Conservation (phyloP, 2,888 invertebrate species). For the Patella depressa region DNA sequence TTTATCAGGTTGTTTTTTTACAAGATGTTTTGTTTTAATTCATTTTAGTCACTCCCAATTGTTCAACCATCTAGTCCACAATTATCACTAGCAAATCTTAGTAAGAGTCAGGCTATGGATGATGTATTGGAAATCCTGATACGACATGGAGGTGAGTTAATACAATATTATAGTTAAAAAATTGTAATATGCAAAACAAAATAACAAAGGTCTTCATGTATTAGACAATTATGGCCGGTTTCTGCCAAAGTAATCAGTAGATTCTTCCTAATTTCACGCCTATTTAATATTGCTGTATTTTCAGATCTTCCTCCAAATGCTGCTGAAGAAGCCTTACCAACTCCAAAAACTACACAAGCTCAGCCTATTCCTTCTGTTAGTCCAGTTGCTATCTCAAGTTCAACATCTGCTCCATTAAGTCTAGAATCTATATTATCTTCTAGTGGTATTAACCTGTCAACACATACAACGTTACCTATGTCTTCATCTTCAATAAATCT, state of each 20-base stretch:
- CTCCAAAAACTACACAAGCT: constrained; percentile 69
- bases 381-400: constrained; percentile 23
- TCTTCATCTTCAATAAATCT: neutral
- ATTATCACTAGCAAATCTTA: neutral
- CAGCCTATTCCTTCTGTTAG: constrained; percentile 42
- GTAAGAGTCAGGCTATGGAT: constrained; percentile 86
- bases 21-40: neutral
- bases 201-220: neutral
- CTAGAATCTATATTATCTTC: constrained; percentile 9
- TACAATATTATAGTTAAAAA: neutral
- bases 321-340: constrained; percentile 80
- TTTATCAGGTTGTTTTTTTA: no score
- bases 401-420: constrained; percentile 8
- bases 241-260: neutral
- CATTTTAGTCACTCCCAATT: neutral
- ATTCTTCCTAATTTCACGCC: no score
- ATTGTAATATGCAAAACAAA: no score
- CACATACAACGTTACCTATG: constrained; percentile 9
- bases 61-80: neutral
- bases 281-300: constrained; percentile 28
- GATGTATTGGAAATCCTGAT: constrained; percentile 95
- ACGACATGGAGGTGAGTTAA: constrained; percentile 80
- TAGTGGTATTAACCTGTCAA: neutral
- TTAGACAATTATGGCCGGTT: neutral
- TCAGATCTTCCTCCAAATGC: constrained; percentile 89